A percentile compares a stretch with the other conserved stretches of the same genome.
Conservation (phyloP, 1,140 invertebrate genomes). For the Penaeus indicus region DNA sequence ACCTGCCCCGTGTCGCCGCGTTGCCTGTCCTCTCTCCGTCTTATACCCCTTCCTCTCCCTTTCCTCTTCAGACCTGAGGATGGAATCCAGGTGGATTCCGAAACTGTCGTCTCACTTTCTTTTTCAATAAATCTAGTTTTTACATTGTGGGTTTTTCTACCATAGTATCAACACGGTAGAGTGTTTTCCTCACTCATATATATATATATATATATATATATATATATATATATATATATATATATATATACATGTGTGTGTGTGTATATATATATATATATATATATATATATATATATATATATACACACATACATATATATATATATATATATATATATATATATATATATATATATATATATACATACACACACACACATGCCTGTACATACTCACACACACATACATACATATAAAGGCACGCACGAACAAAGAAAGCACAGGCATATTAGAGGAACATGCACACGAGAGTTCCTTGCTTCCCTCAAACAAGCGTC, state of each 20-base stretch:
- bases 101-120: too few relatives aligned
- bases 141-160: too few relatives aligned
- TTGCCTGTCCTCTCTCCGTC: too few relatives aligned
- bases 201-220: neutral
- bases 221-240: conserved; percentile 2
- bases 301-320: neutral
- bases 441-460: too few relatives aligned
- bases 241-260: conserved; percentile 6
- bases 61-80: too few relatives aligned
- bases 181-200: too few relatives aligned
- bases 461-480: too few relatives aligned
- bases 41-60: too few relatives aligned
- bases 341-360: neutral
- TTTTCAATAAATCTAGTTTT: conserved; percentile 2
- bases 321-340: conserved; percentile 8
- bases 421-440: neutral
- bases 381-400: neutral
- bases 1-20: too few relatives aligned
- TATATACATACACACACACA: neutral
- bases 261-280: neutral
- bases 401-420: neutral
- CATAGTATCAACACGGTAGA: too few relatives aligned
- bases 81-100: too few relatives aligned
- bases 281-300: neutral
- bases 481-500: too few relatives aligned